phyloP scores from a whole-genome alignment of 2,797 vertebrate species.

The Sphenopsis melanotis region DNA sequence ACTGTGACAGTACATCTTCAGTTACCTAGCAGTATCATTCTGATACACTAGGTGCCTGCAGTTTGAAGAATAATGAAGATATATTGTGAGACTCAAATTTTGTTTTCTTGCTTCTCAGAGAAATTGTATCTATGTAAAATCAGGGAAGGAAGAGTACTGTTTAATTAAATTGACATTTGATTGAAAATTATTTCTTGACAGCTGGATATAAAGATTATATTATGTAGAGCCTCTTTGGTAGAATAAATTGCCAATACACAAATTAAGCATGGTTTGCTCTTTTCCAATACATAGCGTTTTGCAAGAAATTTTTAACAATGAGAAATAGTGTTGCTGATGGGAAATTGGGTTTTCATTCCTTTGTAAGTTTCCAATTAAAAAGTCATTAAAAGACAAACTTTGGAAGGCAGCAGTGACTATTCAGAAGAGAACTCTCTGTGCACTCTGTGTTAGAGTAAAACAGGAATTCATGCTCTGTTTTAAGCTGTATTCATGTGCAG shows the following conservation, averaged over 20 bases:
- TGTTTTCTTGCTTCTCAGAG: neutral
- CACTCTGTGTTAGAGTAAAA: neutral
- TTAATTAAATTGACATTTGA: neutral
- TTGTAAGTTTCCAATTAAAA: neutral
- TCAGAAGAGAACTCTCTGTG: neutral
- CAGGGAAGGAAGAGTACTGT: neutral
- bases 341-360: neutral
- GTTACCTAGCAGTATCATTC: neutral
- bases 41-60: neutral
- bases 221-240: neutral
- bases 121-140: neutral
- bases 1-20: neutral
- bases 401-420: neutral
- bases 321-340: neutral
- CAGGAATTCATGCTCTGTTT: neutral
- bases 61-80: neutral
- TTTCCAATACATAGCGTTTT: neutral
- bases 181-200: neutral
- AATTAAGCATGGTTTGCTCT: neutral
- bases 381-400: neutral
- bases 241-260: neutral
- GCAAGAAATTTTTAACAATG: neutral
- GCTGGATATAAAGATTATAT: neutral
- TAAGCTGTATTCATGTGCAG: neutral
- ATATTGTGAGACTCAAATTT: neutral